These are phyloP conservation scores for Quiscalus mexicanus DNA, from an alignment of 2,113 vertebrate genomes.

Conservation along the genomic window DNA sequence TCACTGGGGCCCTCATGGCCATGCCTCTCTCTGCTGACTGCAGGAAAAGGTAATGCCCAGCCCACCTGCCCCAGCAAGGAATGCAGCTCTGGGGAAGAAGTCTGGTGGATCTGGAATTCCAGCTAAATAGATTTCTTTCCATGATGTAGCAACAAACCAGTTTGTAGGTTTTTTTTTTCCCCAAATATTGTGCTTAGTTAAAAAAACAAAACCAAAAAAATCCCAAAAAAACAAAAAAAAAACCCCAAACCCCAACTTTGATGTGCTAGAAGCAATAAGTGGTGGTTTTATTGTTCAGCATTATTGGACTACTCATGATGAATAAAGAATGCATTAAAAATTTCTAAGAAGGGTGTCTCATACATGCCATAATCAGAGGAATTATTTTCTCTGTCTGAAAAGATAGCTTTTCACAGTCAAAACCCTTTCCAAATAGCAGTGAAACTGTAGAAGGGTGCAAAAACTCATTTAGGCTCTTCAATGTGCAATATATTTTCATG, in stretches of 20 bases:
- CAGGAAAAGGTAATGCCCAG: background rate
- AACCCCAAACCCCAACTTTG: too few relatives aligned
- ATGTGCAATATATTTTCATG: background rate
- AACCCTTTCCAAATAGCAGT: background rate
- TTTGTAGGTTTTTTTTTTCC: background rate
- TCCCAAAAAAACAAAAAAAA: too few relatives aligned
- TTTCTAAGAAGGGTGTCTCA: background rate
- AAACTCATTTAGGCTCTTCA: background rate
- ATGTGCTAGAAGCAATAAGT: background rate
- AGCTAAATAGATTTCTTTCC: background rate
- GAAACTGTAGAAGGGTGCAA: background rate
- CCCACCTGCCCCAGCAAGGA: background rate
- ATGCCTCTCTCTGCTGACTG: background rate
- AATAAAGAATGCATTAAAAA: background rate
- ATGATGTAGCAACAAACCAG: background rate
- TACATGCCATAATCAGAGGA: background rate
- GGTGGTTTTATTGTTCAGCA: background rate
- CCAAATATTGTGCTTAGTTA: background rate
- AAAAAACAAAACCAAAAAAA: too few relatives aligned
- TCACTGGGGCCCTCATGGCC: background rate
- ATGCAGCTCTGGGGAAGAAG: background rate
- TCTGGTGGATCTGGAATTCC: background rate
- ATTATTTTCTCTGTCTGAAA: background rate
- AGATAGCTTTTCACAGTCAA: background rate
- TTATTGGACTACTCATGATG: background rate